Evolutionary conservation across 2,888 invertebrate species (phyloP), one percentile per base, ranked within the genome.

Genomic region (Leptura quadrifasciata): DNA sequence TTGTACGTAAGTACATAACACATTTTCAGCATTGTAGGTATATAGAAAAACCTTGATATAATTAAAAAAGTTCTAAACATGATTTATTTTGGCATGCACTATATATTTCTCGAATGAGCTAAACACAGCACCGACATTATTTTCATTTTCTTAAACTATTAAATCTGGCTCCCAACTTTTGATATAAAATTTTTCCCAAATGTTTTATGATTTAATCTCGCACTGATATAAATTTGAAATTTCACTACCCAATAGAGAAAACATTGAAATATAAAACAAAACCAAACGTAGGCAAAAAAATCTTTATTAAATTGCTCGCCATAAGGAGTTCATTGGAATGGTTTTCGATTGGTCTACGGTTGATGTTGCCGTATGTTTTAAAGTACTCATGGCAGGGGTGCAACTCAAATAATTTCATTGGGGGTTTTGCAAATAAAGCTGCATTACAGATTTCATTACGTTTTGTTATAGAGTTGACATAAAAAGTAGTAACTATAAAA

Each of bases 261-360:
- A 31, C 60, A 61, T 18, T 61, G 27, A 61, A 61, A 27, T 31
- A 61, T 61, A 61, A 61, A 61, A 61, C 31, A 61, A 61, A 61
- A 61, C 60, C 67, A 67, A 67, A 54, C 18, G 15, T 47, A 67
- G 31, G 21, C 54, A 61, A 67, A 67, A 67, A 61, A 61, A 67
- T 67, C 67, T 67, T 67, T 67, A 67, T 67, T 67, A 67, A 67
- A 67, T 52, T 31, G 54, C 54, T 27, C 31, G 54, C 54, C 67
- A 55, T 67, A 52, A 67, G 67, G 67, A 67, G 52, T 55, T 47
- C 67, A 67, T 67, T 10, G 67, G 24, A 67, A 67, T 54, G 52
- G 67, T 61, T 61, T 67, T 55, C 67, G 54, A 67, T 67, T 67
- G 67, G 54, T 17, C 27, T 24, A 67, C 31, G 67, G 54, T 54